A percentile compares a stretch with the other conserved stretches of the same genome.
Conservation (phyloP, 2,113 vertebrate species). For the Pseudorasbora parva region DNA sequence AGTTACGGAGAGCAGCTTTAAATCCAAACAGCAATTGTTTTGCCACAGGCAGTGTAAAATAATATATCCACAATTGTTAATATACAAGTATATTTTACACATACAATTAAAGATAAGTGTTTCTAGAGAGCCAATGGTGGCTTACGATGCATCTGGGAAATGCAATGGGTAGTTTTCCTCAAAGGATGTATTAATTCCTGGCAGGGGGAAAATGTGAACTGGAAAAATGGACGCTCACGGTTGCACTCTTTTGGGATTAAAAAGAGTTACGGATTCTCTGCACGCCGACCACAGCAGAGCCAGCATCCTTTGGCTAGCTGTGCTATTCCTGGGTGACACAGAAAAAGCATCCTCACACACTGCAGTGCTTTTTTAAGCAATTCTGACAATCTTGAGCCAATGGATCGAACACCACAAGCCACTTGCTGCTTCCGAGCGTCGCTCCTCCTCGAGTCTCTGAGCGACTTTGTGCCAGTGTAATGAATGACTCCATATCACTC, state of each 20-base stretch:
- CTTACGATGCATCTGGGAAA: not conserved
- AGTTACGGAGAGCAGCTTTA: too few relatives aligned
- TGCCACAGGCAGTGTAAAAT: too few relatives aligned
- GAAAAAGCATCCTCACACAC: slow-evolving; percentile 30
- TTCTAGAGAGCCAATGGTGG: not conserved
- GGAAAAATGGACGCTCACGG: not conserved
- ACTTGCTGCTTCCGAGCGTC: slow-evolving; percentile 28
- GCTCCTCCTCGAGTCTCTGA: slow-evolving; percentile 37
- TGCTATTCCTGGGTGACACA: slow-evolving; percentile 45
- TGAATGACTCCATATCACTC: slow-evolving; percentile 66
- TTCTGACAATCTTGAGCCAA: slow-evolving; percentile 3
- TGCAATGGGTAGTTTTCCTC: not conserved
- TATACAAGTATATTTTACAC: not conserved
- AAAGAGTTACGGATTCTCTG: slow-evolving; percentile 13
- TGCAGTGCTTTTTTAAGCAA: slow-evolving; percentile 27
- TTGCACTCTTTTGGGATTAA: slow-evolving; percentile 5
- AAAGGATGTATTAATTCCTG: not conserved
- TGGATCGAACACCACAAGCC: slow-evolving; percentile 32
- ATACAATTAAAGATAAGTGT: not conserved
- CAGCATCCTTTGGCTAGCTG: not conserved
- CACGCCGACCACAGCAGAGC: not conserved
- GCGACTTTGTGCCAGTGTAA: slow-evolving; percentile 62
- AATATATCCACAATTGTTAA: not conserved
- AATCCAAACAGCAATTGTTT: too few relatives aligned
- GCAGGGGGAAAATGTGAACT: not conserved